Percentiles rank a stretch among this genome's conserved stretches.
Evolutionary conservation across 2,888 invertebrate genomes (phyloP).

Genomic region (Archaeoteleia sp.): DNA sequence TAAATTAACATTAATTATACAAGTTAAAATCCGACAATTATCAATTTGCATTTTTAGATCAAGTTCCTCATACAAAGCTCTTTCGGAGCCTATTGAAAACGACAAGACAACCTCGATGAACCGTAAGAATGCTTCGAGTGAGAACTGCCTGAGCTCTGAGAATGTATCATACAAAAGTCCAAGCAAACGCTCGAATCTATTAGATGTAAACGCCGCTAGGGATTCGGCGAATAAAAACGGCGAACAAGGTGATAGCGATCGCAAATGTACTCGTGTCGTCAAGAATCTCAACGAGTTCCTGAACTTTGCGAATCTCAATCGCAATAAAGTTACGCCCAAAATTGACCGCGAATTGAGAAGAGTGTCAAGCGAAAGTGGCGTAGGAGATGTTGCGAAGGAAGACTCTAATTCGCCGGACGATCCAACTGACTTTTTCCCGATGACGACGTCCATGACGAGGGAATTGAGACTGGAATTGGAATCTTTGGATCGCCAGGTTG

Average conservation of each 20-base stretch:
- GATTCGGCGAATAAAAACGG: conserved; percentile 50
- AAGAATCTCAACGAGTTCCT: conserved; percentile 91
- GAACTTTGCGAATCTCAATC: conserved; percentile 83
- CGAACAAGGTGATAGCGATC: conserved; percentile 61
- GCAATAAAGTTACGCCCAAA: conserved; percentile 76
- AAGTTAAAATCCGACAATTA: too few species aligned
- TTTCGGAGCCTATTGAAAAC: conserved; percentile 63
- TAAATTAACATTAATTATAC: conserved; percentile 9
- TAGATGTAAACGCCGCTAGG: conserved; percentile 46
- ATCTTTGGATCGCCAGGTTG: conserved; percentile 88
- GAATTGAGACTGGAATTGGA: conserved; percentile 88
- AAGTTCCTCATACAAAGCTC: conserved; percentile 59
- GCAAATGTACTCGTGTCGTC: conserved; percentile 77
- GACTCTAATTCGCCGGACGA: conserved; percentile 82
- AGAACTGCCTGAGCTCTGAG: conserved; percentile 68
- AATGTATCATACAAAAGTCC: conserved; percentile 57
- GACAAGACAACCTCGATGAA: conserved; percentile 63
- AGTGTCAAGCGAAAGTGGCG: conserved; percentile 67
- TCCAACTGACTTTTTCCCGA: conserved; percentile 86
- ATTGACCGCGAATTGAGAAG: conserved; percentile 66
- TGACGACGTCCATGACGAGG: conserved; percentile 91
- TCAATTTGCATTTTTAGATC: conserved; percentile 55
- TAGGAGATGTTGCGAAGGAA: conserved; percentile 63
- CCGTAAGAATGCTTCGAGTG: conserved; percentile 64
- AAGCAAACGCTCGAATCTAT: conserved; percentile 58